These are phyloP conservation scores for Cyrtonyx montezumae DNA, from an alignment of 2,113 vertebrate species.

Conservation along the genomic window DNA sequence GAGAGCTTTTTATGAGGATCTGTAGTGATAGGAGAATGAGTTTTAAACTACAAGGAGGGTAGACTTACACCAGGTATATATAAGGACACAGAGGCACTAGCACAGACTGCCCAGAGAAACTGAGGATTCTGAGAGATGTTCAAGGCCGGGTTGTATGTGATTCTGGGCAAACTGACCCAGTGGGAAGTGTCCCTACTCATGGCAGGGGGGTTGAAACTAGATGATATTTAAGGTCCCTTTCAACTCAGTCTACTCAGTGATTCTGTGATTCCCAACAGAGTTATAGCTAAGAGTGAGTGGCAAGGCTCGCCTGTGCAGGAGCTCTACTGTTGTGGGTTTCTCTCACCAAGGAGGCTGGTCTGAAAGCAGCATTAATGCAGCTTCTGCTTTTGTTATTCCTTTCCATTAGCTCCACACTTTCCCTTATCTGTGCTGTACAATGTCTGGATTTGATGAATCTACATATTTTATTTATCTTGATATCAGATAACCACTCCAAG, in stretches of 20 bases:
- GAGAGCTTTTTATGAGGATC: neutral
- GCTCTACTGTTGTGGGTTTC: accelerated
- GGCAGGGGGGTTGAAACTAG: neutral
- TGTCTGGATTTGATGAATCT: neutral
- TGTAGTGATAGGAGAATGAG: neutral
- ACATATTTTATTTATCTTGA: neutral
- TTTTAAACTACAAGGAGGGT: neutral
- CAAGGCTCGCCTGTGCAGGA: neutral
- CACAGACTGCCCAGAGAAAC: neutral
- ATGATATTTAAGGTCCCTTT: neutral
- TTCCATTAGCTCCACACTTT: neutral
- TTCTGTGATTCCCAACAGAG: neutral
- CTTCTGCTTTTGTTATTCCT: neutral
- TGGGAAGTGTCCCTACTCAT: neutral
- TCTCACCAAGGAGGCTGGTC: accelerated
- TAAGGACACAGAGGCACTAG: neutral
- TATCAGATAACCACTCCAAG: neutral
- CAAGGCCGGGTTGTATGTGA: neutral
- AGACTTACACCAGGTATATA: neutral
- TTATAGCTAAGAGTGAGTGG: neutral
- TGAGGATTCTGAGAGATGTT: neutral
- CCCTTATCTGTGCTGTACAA: neutral
- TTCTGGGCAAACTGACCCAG: neutral
- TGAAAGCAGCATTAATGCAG: neutral
- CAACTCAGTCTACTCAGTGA: neutral